phyloP scores from a whole-genome alignment of 2,797 vertebrate species.

The Peromyscus attwateri region DNA sequence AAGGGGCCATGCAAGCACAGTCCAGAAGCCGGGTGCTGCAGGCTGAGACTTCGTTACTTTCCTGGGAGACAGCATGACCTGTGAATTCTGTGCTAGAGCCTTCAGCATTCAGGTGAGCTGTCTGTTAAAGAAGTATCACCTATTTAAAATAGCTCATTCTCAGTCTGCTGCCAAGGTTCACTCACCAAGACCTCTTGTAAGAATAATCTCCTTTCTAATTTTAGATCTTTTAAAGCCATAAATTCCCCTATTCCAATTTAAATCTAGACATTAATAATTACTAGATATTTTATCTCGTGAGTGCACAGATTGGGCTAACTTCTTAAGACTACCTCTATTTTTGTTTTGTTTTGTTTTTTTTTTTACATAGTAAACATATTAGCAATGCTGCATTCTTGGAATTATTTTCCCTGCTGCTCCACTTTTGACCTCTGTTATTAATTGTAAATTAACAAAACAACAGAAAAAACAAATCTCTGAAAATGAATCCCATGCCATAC shows the following conservation, averaged over 20 bases:
- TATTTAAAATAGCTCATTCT: conserved; percentile 48
- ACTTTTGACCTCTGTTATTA: neutral
- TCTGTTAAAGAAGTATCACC: neutral
- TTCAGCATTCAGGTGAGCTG: neutral
- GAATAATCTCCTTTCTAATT: conserved; percentile 59
- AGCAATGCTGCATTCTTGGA: neutral
- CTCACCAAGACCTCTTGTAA: conserved; percentile 32
- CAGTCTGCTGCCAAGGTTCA: conserved; percentile 32
- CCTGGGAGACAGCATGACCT: neutral
- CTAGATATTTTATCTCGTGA: conserved; percentile 38
- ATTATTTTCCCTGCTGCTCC: neutral
- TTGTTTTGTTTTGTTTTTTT: no score
- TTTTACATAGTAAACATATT: conserved; percentile 29
- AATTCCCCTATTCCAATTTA: conserved; percentile 18
- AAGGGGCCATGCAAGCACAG: neutral
- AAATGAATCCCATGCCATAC: neutral
- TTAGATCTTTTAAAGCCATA: conserved; percentile 51
- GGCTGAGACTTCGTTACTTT: neutral
- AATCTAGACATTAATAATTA: conserved; percentile 60
- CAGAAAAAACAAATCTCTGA: neutral
- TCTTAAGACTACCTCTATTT: conserved; percentile 6
- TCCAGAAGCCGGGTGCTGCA: neutral
- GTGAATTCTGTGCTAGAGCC: neutral
- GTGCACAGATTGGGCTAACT: neutral
- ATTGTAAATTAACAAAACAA: conserved; percentile 42